Base-by-base conservation (phyloP, 1,140 invertebrate species). In the Formica selysi region DNA sequence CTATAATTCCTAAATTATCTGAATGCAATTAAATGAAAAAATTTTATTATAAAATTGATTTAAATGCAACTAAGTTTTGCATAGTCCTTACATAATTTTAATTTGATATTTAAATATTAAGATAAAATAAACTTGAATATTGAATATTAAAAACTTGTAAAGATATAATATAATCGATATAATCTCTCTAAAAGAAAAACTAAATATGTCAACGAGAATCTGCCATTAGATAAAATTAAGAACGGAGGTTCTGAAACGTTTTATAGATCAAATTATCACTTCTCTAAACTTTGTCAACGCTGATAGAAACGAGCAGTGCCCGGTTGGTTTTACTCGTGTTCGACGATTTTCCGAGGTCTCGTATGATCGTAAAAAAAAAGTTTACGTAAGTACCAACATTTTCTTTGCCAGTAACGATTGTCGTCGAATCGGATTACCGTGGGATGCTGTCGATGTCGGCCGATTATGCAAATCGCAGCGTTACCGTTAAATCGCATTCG, bases 401-500 rank as follows among this genome's bases (percentile, higher is more conserved):
- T 79, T 79, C 76, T 38, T 68, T 11, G 32, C 32, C 76, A 29
- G 41, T 68, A 54, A 79, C 44, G 32, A 79, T 57, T 44, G 41
- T n/a, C 44, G 19, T 74, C 68, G 70, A 76, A 84, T 57, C 29
- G 64, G 51, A 51, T 73, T 48, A 19, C 57, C 76, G 26, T 54
- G 61, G 84, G 73, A 78, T 65, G 80, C 48, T 54, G 65, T 13
- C 88, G 88, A 92, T 88, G 86, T 87, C 71, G 71, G 85, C 74
- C 90, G 90, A 93, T 93, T 93, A 93, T 92, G 91, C 80, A 93
- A 93, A 93, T 91, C 65, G 84, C n/a, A 76, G 89, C 79, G 91
- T 93, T 91, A 87, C 87, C 76, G 67, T 88, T 91, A 87, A 92
- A 92, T 92, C 92, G 84, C 91, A 87, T 91, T 88, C 87, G 81